Percentiles rank a stretch among this genome's conserved stretches.
These are phyloP conservation scores for Dipus sagitta DNA, from an alignment of 2,797 vertebrate genomes.

Conservation along the genomic window DNA sequence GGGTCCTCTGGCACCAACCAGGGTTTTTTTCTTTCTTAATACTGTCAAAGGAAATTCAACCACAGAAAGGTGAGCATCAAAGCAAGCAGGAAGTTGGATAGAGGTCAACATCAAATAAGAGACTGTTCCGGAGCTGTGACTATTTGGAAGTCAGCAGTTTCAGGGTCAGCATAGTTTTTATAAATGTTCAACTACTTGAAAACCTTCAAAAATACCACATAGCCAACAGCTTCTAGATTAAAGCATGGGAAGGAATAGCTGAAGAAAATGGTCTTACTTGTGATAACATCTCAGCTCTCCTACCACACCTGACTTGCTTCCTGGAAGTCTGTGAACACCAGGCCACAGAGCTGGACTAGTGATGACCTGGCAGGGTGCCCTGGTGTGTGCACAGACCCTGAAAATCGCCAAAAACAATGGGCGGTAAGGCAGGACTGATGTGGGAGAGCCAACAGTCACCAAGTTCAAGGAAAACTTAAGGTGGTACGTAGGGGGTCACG, in stretches of 20 bases:
- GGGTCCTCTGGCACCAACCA: background rate
- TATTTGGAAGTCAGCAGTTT: background rate
- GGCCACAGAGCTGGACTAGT: constrained; percentile 1
- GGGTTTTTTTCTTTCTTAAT: background rate
- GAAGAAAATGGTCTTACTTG: background rate
- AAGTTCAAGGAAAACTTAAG: background rate
- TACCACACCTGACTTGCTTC: background rate
- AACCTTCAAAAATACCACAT: background rate
- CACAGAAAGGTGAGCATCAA: background rate
- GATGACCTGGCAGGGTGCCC: background rate
- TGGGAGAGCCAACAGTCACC: rapidly evolving
- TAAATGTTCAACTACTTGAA: constrained; percentile 27
- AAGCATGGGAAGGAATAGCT: background rate
- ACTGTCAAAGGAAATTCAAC: constrained; percentile 39
- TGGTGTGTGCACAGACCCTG: background rate
- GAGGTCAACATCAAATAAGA: background rate
- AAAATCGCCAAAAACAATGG: background rate
- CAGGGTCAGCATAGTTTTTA: background rate
- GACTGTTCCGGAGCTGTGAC: background rate
- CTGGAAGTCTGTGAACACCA: background rate
- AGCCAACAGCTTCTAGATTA: constrained; percentile 10
- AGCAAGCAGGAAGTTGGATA: constrained; percentile 3
- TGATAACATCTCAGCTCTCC: constrained; percentile 25
- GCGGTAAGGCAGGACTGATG: background rate
- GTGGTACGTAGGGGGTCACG: background rate